phyloP scores from a whole-genome alignment of 2,797 vertebrate genomes.

The Bradypodion ventrale region DNA sequence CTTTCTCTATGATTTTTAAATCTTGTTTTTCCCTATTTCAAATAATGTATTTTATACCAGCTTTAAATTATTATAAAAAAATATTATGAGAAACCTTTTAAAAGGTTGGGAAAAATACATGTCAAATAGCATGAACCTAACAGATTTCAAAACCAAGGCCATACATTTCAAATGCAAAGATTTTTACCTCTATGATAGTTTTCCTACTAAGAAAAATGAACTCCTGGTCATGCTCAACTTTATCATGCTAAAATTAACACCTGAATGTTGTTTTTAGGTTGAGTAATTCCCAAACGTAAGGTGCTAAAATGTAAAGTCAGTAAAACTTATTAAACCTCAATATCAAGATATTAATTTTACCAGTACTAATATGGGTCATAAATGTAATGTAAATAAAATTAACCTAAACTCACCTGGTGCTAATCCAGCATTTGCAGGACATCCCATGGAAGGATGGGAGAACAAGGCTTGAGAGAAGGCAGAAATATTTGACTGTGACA shows the following conservation, averaged over 20 bases:
- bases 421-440: slow-evolving; percentile 88
- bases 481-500: slow-evolving; percentile 91
- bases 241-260: background rate
- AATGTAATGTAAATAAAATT: slow-evolving; percentile 3
- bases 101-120: background rate
- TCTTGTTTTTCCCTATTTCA: no score
- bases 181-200: background rate
- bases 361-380: background rate
- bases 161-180: background rate
- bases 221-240: background rate
- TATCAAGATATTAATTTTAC: background rate
- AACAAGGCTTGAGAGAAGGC: slow-evolving; percentile 95
- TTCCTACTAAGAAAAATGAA: background rate
- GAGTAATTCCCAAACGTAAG: background rate
- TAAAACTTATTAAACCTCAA: background rate
- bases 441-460: slow-evolving; percentile 90
- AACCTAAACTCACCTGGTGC: slow-evolving; percentile 87
- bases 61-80: no score
- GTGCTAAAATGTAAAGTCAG: background rate
- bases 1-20: no score
- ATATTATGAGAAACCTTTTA: background rate
- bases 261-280: background rate
- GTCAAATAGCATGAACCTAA: background rate
- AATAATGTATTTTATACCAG: no score
- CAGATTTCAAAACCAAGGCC: background rate